phyloP scores from a whole-genome alignment of 2,797 vertebrate genomes.

The Sebastes kiyomatsui region DNA sequence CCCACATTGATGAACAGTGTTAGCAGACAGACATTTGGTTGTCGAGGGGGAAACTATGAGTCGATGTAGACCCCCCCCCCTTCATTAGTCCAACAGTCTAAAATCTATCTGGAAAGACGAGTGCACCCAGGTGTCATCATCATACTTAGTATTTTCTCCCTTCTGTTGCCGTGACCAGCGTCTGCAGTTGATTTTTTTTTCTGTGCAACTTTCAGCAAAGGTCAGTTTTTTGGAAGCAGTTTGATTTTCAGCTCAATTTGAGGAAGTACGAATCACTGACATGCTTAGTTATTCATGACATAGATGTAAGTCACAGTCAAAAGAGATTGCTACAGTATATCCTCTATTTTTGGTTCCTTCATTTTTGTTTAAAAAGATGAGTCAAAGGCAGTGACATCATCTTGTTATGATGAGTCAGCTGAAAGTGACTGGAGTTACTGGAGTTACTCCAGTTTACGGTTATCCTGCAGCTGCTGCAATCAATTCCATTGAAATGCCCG shows the following conservation, averaged over 20 bases:
- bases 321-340: neutral
- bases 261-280: constrained; percentile 20
- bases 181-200: neutral
- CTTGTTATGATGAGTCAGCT: neutral
- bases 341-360: constrained; percentile 5
- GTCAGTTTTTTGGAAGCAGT: constrained; percentile 1
- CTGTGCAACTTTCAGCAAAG: neutral
- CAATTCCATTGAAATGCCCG: neutral
- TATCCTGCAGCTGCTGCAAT: neutral
- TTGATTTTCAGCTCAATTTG: constrained; percentile 1
- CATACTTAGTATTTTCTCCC: neutral
- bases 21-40: neutral
- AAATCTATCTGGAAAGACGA: neutral
- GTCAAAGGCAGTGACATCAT: constrained; percentile 1
- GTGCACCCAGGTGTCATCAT: neutral
- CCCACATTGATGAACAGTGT: constrained; percentile 24
- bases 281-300: too few relatives aligned
- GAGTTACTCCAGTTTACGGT: neutral
- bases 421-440: neutral
- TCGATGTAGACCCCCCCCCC: neutral
- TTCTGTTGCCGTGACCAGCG: neutral
- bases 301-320: neutral
- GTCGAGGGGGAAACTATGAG: neutral
- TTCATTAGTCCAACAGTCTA: neutral
- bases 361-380: neutral